Conservation (phyloP, 2,888 invertebrate genomes). For the Acrobasis suavella region DNA sequence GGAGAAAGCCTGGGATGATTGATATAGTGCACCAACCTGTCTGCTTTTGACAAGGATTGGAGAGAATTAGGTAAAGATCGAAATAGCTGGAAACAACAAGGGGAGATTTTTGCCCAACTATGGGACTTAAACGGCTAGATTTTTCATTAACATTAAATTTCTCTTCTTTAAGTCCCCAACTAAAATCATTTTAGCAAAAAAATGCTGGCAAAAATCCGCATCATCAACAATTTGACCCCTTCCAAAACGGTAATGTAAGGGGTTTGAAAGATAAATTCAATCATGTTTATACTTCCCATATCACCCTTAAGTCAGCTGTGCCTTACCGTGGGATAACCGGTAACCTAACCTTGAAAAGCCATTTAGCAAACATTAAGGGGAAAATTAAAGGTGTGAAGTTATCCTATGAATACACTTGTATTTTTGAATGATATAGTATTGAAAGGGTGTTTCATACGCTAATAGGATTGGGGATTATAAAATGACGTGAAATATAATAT, state of each 20-base stretch:
- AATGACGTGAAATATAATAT: constrained; percentile 11
- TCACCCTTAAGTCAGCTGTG: constrained; percentile 16
- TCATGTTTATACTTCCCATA: constrained; percentile 5
- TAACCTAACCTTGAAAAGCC: constrained; percentile 20
- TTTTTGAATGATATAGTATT: constrained; percentile 19
- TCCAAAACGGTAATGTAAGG: not conserved
- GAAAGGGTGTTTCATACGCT: constrained; percentile 21
- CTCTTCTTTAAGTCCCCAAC: not conserved
- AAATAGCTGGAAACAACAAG: no score
- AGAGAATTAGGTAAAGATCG: no score
- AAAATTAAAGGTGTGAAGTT: constrained; percentile 20
- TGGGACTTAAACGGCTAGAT: no score
- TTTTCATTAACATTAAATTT: no score
- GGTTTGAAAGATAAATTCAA: constrained; percentile 4
- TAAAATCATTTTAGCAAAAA: not conserved
- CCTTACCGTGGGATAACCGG: constrained; percentile 19
- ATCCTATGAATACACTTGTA: constrained; percentile 14
- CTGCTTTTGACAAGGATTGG: no score
- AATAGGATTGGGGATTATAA: constrained; percentile 14
- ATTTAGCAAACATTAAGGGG: constrained; percentile 23
- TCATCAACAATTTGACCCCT: not conserved
- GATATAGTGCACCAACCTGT: no score
- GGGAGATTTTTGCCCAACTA: no score
- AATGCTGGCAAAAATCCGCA: not conserved
- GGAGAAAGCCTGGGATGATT: no score